Evolutionary conservation across 2,113 vertebrate genomes (phyloP), one percentile per base, ranked within the genome.

Genomic region (Harpagus bidentatus): DNA sequence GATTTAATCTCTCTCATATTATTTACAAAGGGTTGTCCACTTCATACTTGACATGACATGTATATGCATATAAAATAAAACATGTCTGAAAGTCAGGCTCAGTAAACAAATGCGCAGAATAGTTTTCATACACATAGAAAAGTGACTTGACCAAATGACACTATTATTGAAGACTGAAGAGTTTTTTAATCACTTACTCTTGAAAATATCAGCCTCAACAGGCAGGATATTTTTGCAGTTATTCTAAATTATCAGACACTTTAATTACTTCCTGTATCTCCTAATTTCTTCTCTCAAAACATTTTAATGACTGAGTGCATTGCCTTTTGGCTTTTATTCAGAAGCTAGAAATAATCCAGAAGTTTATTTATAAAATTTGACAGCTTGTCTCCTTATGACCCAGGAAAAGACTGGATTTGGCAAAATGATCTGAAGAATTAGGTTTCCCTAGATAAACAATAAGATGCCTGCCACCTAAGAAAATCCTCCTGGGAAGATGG

Each of bases 261-360:
- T 74, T 83, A 95, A 95, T 86, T 90, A 69, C 79, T 95, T 94
- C 95, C 71, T 66, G 7, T 58, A 81, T 78, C 38, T 83, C 42
- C 67, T 53, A 28, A 6, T 69, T 71, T 89, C 90, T 93, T 76
- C 12, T 47, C 74, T 78, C 18, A 48, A 76, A 94, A 92, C n/a
- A 43, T 92, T 94, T 90, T 86, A 92, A 81, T 81, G 82, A 80
- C 66, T 66, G n/a, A 88, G 59, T 86, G 15, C 42, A 86, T 73
- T 94, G 74, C 29, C 66, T 83, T 95, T 86, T 92, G 92, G 82
- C 80, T 88, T 73, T 88, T 63, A 48, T 69, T 93, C 77, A 94
- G 90, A 90, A 88, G 58, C 34, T 82, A 90, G 82, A 94, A 94
- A 88, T 88, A 93, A 95, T 70, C 95, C 82, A 94, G 84, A 80